Base-by-base conservation (phyloP, 1,140 invertebrate species). In the Drosophila sp. region DNA sequence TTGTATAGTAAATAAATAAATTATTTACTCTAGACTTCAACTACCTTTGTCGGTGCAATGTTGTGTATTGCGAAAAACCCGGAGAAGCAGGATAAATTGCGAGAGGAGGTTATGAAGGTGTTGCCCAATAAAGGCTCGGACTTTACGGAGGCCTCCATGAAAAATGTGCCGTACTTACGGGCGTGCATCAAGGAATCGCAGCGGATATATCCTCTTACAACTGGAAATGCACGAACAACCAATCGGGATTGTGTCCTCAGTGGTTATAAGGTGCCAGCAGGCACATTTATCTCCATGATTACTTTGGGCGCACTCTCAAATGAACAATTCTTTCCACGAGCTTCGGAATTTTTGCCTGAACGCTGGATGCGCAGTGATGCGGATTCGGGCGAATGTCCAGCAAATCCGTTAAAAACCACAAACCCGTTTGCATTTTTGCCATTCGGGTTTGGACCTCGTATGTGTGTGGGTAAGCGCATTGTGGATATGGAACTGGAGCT, bases 401-500 rank as follows among this genome's bases (percentile, higher is more conserved):
- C 76, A 0, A 80, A 89, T 43, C 48, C 80, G 11, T 77, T 91
- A 2, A 92, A 92, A 65, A 72, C 87, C 8, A 92, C 90, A 32
- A 92, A 95, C 91, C 94, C 94, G 0, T 95, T 94, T 69, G 91
- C 94, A 0, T 93, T 94, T 32, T 91, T 96, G 50, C 94, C 94
- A 0, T 95, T 95, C 71, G 94, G 94, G 0, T 94, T 94, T 58
- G 95, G 95, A n/a, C 93, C 93, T 0, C 89, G 93, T 6, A 93
- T 91, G 76, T 94, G 94, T 59, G 92, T 94, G 43, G 94, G 94
- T 2, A 93, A 94, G 72, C 92, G 96, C 54, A 94, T 97, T 75
- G 96, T 96, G 1, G 94, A 96, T 76, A 93, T 96, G 80, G 95
- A 96, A 90, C 87, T 96, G 25, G 94, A 95, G 80, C 91, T 95